Conservation (phyloP, 2,797 vertebrate genomes). For the Anomalospiza imberbis region DNA sequence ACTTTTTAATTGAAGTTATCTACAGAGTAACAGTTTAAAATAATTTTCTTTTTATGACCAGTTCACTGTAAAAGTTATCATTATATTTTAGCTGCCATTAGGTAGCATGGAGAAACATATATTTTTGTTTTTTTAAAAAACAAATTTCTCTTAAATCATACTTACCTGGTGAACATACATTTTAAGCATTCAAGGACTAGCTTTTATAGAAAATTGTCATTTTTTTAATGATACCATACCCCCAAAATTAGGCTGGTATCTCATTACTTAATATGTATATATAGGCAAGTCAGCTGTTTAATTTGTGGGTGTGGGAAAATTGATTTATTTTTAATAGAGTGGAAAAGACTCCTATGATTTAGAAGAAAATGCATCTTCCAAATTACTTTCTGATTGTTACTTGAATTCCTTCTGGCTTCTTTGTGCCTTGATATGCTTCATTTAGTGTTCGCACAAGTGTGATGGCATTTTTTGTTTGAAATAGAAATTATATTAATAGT, state of each 20-base stretch:
- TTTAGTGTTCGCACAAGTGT: background rate
- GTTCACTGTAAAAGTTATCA: slow-evolving; percentile 71
- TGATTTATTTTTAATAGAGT: slow-evolving; percentile 19
- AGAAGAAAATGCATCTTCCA: background rate
- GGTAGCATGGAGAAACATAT: slow-evolving; percentile 60
- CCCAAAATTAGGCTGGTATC: slow-evolving; percentile 6
- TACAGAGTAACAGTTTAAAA: slow-evolving; percentile 65
- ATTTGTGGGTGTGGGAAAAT: slow-evolving; percentile 32
- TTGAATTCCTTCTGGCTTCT: slow-evolving; percentile 38
- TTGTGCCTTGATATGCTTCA: slow-evolving; percentile 20
- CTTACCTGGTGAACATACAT: background rate
- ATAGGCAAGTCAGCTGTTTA: slow-evolving; percentile 48
- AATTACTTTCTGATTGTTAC: background rate
- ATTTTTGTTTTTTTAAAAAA: slow-evolving; percentile 61
- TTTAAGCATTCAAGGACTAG: background rate
- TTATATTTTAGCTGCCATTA: slow-evolving; percentile 70
- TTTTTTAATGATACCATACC: slow-evolving; percentile 23
- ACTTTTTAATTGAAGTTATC: slow-evolving; percentile 57
- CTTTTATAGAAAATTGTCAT: slow-evolving; percentile 51
- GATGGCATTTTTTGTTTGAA: background rate
- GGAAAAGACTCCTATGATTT: background rate
- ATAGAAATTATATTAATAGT: background rate
- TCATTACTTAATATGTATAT: slow-evolving; percentile 29
- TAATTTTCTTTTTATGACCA: slow-evolving; percentile 73
- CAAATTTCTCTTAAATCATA: slow-evolving; percentile 50